Conservation (phyloP, 2,113 vertebrate genomes). For the Podarcis raffonei region DNA sequence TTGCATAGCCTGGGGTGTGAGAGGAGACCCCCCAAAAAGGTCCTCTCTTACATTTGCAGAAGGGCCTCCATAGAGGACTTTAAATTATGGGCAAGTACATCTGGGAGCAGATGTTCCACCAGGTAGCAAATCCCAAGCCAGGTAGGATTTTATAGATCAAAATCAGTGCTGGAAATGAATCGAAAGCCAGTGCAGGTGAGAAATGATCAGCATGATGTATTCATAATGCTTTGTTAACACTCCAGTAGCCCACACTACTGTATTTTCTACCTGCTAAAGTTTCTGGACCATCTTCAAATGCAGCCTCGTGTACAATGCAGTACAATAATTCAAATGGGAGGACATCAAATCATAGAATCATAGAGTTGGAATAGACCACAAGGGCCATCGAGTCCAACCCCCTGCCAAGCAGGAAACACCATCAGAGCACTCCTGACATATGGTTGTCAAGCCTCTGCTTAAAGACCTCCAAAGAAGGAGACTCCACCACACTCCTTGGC, state of each 20-base stretch:
- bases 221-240: not conserved
- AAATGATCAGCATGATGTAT: not conserved
- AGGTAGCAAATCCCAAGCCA: not conserved
- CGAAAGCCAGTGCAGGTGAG: not conserved
- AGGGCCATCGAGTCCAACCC: too few species aligned
- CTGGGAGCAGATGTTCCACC: not conserved
- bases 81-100: not conserved
- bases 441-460: too few species aligned
- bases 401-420: too few species aligned
- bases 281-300: not conserved
- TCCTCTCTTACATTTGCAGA: not conserved
- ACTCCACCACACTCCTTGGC: too few species aligned
- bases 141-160: not conserved
- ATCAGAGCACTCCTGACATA: too few species aligned
- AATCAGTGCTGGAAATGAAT: not conserved
- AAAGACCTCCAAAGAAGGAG: too few species aligned
- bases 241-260: not conserved
- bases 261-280: not conserved
- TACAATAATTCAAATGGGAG: not conserved
- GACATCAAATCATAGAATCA: too few species aligned
- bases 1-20: not conserved
- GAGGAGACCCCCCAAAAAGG: not conserved
- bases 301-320: not conserved
- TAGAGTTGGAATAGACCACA: too few species aligned
- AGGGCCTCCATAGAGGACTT: not conserved